These are phyloP conservation scores for Athrips mouffetella DNA, from an alignment of 2,888 invertebrate genomes.

Conservation along the genomic window DNA sequence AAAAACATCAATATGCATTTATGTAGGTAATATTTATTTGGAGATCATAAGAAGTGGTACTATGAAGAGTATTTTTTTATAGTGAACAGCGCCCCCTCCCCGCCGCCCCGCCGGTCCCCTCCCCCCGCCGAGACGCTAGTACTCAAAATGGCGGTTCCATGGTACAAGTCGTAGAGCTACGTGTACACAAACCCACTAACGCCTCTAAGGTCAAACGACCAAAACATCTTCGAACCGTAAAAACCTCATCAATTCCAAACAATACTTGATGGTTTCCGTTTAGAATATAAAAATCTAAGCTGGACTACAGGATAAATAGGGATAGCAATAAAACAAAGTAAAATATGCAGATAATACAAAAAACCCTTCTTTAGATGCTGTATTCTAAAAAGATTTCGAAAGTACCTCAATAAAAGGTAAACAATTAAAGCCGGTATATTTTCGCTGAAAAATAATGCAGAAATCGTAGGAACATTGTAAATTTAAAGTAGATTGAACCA, in stretches of 20 bases:
- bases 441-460: background rate
- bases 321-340: too few relatives aligned
- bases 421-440: conserved; percentile 49
- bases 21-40: conserved; percentile 40
- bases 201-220: conserved; percentile 37
- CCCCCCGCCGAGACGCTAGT: conserved; percentile 60
- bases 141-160: conserved; percentile 74
- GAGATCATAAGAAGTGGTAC: conserved; percentile 42
- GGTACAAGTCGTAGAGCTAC: conserved; percentile 56
- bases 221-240: conserved; percentile 22
- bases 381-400: background rate
- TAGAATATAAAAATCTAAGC: background rate
- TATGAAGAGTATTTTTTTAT: conserved; percentile 58
- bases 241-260: background rate
- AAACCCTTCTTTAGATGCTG: too few relatives aligned
- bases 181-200: conserved; percentile 47
- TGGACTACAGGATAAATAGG: background rate
- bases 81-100: conserved; percentile 40
- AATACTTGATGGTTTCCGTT: background rate
- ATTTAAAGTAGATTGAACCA: conserved; percentile 17
- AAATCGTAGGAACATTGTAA: background rate
- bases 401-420: conserved; percentile 31
- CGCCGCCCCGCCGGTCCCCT: conserved; percentile 45
- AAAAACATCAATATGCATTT: conserved; percentile 45
- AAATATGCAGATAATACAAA: too few relatives aligned